phyloP scores from a whole-genome alignment of 2,113 vertebrate species.

The Phainopepla nitens region DNA sequence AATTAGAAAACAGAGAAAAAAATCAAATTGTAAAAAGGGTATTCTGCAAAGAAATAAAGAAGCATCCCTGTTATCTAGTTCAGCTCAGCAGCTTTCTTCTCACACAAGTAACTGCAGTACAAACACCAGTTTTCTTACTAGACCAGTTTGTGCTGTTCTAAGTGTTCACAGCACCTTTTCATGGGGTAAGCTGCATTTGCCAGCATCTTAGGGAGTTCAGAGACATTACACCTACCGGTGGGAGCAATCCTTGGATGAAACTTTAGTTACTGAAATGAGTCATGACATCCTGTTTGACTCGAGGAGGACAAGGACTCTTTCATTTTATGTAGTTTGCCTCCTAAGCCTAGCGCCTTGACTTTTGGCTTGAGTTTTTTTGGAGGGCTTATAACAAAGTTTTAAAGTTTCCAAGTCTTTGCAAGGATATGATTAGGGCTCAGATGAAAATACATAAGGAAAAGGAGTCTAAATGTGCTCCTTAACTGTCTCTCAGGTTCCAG shows the following conservation, averaged over 20 bases:
- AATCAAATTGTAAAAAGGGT: neutral
- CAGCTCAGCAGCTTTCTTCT: neutral
- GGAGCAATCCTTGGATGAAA: neutral
- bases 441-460: neutral
- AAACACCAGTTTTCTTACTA: neutral
- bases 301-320: neutral
- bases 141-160: neutral
- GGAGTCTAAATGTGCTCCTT: neutral
- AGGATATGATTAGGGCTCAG: neutral
- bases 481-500: neutral
- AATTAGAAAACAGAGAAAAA: neutral
- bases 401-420: neutral
- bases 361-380: neutral
- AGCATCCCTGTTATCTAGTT: neutral
- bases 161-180: neutral
- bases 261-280: neutral
- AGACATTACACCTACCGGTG: neutral
- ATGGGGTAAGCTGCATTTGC: neutral
- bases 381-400: neutral
- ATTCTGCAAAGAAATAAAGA: neutral
- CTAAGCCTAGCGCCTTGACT: neutral
- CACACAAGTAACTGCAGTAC: neutral
- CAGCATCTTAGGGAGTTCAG: neutral
- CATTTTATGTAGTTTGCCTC: neutral
- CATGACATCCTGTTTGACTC: neutral